Percentiles rank a stretch among this genome's conserved stretches.
Conservation (phyloP, 2,113 vertebrate species). For the Osmerus eperlanus region DNA sequence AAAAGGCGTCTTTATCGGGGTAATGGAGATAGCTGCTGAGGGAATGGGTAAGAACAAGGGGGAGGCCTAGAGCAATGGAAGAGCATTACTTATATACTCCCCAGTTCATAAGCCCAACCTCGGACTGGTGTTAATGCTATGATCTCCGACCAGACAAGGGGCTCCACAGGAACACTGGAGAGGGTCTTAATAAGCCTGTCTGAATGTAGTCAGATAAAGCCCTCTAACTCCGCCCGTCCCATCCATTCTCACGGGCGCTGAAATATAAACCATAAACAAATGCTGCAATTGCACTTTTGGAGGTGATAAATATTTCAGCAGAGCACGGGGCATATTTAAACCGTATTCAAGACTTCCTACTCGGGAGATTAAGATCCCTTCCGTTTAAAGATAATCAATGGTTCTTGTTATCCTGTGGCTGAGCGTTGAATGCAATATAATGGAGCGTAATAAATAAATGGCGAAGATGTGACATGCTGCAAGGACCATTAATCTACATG, state of each 20-base stretch:
- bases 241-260: constrained; percentile 57
- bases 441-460: constrained; percentile 67
- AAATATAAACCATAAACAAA: constrained; percentile 69
- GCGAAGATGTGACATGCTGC: constrained; percentile 55
- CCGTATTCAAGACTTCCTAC: constrained; percentile 57
- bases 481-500: constrained; percentile 80
- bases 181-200: constrained; percentile 69
- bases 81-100: constrained; percentile 47
- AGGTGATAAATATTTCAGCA: constrained; percentile 75
- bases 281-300: constrained; percentile 66
- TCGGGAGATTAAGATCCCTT: constrained; percentile 68
- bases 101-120: constrained; percentile 54
- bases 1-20: constrained; percentile 62
- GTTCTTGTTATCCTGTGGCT: constrained; percentile 63
- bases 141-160: constrained; percentile 58
- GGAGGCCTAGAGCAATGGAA: constrained; percentile 44
- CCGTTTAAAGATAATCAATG: constrained; percentile 78
- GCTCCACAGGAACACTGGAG: constrained; percentile 54
- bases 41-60: constrained; percentile 60
- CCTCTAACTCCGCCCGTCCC: constrained; percentile 42
- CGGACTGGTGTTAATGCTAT: constrained; percentile 42
- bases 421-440: constrained; percentile 60
- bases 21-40: constrained; percentile 52
- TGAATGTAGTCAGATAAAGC: constrained; percentile 71
- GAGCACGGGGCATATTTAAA: constrained; percentile 72